Evolutionary conservation across 2,113 vertebrate species (phyloP).

Genomic region (human): DNA sequence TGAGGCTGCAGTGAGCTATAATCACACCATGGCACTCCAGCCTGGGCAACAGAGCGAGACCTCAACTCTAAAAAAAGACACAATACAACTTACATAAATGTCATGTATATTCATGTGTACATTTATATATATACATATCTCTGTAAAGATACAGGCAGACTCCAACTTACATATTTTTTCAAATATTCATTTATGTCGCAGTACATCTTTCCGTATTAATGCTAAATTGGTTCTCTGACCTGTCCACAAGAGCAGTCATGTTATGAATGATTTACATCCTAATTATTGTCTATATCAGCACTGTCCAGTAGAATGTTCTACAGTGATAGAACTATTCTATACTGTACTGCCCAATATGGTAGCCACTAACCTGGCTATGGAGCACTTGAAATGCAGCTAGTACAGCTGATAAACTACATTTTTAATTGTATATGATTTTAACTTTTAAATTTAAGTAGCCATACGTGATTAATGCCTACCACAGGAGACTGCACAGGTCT

Average conservation of each 20-base stretch:
- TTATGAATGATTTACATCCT: not conserved
- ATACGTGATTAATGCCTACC: not conserved
- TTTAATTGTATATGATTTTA: not conserved
- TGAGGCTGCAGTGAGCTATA: no score
- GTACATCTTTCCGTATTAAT: not conserved
- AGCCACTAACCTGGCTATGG: not conserved
- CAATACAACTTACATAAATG: no score
- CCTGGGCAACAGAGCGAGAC: no score
- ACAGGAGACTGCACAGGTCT: no score
- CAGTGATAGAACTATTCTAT: fast-evolving
- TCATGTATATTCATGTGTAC: not conserved
- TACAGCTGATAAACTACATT: not conserved
- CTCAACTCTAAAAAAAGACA: no score
- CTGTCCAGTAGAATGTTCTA: not conserved
- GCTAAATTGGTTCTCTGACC: not conserved
- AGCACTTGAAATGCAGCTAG: not conserved
- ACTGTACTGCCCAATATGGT: not conserved
- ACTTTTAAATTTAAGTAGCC: not conserved
- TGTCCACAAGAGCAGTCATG: not conserved
- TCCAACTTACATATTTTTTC: not conserved
- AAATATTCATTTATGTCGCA: not conserved
- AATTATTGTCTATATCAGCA: fast-evolving
- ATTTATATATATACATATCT: not conserved
- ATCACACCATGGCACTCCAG: no score
- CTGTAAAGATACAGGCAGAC: not conserved